A percentile compares a stretch with the other conserved stretches of the same genome.
These are phyloP conservation scores for Torymus texanus DNA, from an alignment of 2,888 invertebrate genomes.

Conservation along the genomic window DNA sequence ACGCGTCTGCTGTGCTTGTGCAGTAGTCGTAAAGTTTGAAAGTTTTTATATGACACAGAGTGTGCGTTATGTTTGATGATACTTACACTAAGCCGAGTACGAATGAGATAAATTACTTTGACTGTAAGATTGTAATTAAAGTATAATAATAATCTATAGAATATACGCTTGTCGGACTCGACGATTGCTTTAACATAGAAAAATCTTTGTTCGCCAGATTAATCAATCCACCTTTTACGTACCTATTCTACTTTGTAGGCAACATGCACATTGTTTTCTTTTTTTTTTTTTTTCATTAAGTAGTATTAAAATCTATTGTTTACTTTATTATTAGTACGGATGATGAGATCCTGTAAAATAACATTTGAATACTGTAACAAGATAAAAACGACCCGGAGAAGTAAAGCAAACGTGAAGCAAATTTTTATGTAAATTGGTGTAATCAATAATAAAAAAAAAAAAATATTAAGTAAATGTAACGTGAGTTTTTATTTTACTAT, in stretches of 20 bases:
- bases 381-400: conserved; percentile 12
- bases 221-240: conserved; percentile 11
- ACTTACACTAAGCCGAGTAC: conserved; percentile 13
- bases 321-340: conserved; percentile 38
- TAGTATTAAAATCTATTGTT: conserved; percentile 20
- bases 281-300: neutral
- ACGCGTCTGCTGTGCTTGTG: too few relatives aligned
- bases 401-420: conserved; percentile 10
- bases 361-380: conserved; percentile 35
- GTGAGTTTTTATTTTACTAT: neutral
- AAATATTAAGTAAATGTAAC: conserved; percentile 26
- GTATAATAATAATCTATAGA: neutral
- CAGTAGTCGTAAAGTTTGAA: neutral
- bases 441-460: conserved; percentile 46
- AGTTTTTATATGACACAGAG: conserved; percentile 45
- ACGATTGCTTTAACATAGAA: conserved; percentile 13
- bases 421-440: conserved; percentile 55
- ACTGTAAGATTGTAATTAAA: conserved; percentile 41
- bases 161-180: neutral
- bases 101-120: conserved; percentile 2
- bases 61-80: conserved; percentile 38
- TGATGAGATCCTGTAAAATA: conserved; percentile 37
- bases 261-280: conserved; percentile 25
- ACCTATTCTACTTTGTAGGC: conserved; percentile 33
- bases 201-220: neutral